A percentile compares a stretch with the other conserved stretches of the same genome.
Evolutionary conservation across 2,113 vertebrate species (phyloP).

Genomic region (Oreochromis aureus): DNA sequence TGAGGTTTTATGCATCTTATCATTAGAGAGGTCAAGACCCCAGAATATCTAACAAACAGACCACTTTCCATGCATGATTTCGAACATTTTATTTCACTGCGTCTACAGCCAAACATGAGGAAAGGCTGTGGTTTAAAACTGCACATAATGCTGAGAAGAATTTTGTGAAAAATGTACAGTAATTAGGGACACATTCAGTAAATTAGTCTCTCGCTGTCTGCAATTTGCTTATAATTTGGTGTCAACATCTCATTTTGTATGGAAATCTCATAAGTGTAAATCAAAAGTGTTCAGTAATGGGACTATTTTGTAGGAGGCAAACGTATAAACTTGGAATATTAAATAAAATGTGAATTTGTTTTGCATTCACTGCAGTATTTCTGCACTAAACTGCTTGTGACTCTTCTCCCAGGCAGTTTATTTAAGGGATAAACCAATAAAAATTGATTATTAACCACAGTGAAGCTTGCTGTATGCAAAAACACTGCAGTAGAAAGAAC

Average conservation of each 20-base stretch:
- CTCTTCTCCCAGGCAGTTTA: neutral
- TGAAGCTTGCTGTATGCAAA: neutral
- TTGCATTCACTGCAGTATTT: neutral
- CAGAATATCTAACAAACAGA: neutral
- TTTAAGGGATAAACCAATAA: neutral
- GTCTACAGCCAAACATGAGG: neutral
- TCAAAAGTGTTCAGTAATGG: neutral
- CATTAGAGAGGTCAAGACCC: constrained; percentile 30
- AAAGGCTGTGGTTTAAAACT: constrained; percentile 9
- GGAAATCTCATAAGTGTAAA: neutral
- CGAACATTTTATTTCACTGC: neutral
- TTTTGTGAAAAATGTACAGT: neutral
- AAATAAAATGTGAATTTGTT: neutral
- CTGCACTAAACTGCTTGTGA: neutral
- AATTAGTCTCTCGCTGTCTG: neutral
- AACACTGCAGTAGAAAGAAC: neutral
- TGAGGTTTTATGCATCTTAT: constrained; percentile 59
- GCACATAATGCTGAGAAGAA: neutral
- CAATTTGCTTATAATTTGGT: neutral
- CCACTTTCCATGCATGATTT: neutral
- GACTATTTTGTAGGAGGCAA: neutral
- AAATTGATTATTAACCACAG: neutral
- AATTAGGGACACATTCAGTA: constrained; percentile 13
- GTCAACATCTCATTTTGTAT: neutral
- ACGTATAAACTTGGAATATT: neutral